phyloP scores from a whole-genome alignment of 2,113 vertebrate genomes.

The Otis tarda region DNA sequence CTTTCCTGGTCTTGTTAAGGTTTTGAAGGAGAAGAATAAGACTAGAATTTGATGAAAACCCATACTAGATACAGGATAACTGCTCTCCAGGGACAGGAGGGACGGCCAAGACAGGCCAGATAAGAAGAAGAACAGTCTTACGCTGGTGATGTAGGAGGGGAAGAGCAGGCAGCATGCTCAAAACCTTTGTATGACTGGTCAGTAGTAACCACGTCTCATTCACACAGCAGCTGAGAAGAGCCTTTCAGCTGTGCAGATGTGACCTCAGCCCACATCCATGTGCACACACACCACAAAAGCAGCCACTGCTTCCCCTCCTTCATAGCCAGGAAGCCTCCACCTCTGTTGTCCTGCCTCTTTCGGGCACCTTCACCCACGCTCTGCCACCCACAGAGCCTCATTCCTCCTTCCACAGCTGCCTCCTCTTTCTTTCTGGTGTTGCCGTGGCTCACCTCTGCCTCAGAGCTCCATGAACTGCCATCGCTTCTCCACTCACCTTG shows the following conservation, averaged over 20 bases:
- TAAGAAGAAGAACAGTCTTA: background rate
- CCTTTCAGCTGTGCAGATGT: background rate
- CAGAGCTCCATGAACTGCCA: background rate
- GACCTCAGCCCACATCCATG: accelerated
- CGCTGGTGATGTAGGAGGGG: background rate
- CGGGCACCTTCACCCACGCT: background rate
- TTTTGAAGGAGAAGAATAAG: background rate
- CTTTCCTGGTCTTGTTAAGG: background rate
- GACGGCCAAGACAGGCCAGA: background rate
- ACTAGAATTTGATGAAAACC: background rate
- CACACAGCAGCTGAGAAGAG: background rate
- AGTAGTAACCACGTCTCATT: background rate
- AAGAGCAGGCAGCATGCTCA: background rate
- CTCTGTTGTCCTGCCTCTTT: background rate
- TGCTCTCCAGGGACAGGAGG: background rate
- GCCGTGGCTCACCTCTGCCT: background rate
- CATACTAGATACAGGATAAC: background rate
- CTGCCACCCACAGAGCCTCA: accelerated
- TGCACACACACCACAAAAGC: accelerated
- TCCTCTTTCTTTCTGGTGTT: background rate
- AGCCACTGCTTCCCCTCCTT: background rate
- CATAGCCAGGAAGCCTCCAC: background rate
- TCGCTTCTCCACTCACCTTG: background rate
- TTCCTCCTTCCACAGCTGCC: background rate
- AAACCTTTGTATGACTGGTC: background rate